Evolutionary conservation across 2,888 invertebrate genomes (phyloP), one percentile per base, ranked within the genome.

Genomic region (Yponomeuta evonymella): DNA sequence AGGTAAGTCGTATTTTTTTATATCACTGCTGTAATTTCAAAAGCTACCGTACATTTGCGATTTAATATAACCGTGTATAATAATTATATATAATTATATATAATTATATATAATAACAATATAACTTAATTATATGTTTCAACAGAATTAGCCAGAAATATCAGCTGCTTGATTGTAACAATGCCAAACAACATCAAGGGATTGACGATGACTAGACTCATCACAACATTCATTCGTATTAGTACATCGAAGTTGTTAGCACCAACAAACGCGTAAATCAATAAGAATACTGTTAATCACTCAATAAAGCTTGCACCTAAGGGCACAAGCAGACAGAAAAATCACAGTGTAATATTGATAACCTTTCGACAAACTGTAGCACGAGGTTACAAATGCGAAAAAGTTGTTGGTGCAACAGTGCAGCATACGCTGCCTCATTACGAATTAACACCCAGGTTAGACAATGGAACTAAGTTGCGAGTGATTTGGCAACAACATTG

Each of bases 371-470:
- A 62, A 48, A 77, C 74, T 71, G 69, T 76, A 75, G 74, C 75
- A 69, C 71, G 72, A 67, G 67, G 74, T 73, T 75, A 76, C 74
- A 73, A 71, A 73, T 73, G 72, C 71, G 74, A 74, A 73, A 75
- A 12, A 58, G 51, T 58, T 58, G 51, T 12, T 58, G 51, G 51
- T 58, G 51, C 51, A 12, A 15, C 12, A 2, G 51, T 15, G 51
- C 15, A 3, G 1, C 51, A 15, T 15, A 15, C 4, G 15, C 15
- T 58, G 51, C 51, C 51, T 58, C 8, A 15, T 15, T 58, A 12
- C 51, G 51, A 58, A 58, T 58, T 58, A 58, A 15, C 3, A 58
- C 12, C 1, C 1, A 15, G 51, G 15, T 15, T 15, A 12, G 51
- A 51, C 11, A 4, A 51, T 51, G 51, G 5, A 51, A 51, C 11